phyloP scores from a whole-genome alignment of 35 echinoderm and acorn worm species.

The Apostichopus japonicus region DNA sequence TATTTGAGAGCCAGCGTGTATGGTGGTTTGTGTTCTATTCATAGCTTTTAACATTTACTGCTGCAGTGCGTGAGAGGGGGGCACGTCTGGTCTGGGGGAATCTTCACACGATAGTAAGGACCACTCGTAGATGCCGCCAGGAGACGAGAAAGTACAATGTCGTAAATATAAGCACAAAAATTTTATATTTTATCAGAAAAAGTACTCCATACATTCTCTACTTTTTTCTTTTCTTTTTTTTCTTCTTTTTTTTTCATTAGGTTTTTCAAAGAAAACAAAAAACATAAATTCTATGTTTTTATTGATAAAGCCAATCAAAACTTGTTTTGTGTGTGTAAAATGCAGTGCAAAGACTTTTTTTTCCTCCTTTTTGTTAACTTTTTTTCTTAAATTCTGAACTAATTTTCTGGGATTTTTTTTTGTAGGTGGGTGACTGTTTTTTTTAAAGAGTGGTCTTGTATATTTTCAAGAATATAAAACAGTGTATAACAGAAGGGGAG shows the following conservation, averaged over 20 bases:
- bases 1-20: too few relatives aligned
- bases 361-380: background rate
- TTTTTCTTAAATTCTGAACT: constrained; percentile 4
- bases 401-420: background rate
- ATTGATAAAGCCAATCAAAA: background rate
- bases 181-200: background rate
- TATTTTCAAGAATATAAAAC: constrained; percentile 12
- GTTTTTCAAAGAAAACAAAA: too few relatives aligned
- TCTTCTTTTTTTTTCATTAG: too few relatives aligned
- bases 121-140: too few relatives aligned
- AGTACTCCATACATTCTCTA: constrained; percentile 5
- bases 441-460: constrained; percentile 17
- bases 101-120: too few relatives aligned
- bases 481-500: background rate
- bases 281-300: too few relatives aligned
- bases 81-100: too few relatives aligned
- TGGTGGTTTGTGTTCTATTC: too few relatives aligned
- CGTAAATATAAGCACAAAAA: too few relatives aligned
- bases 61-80: too few relatives aligned
- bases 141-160: too few relatives aligned
- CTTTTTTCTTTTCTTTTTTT: background rate
- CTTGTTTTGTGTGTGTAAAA: constrained; percentile 34
- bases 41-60: too few relatives aligned
- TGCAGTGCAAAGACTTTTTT: constrained; percentile 9
- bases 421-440: background rate